Evolutionary conservation across 2,113 vertebrate genomes (phyloP).

Genomic region (Brienomyrus longianalis): DNA sequence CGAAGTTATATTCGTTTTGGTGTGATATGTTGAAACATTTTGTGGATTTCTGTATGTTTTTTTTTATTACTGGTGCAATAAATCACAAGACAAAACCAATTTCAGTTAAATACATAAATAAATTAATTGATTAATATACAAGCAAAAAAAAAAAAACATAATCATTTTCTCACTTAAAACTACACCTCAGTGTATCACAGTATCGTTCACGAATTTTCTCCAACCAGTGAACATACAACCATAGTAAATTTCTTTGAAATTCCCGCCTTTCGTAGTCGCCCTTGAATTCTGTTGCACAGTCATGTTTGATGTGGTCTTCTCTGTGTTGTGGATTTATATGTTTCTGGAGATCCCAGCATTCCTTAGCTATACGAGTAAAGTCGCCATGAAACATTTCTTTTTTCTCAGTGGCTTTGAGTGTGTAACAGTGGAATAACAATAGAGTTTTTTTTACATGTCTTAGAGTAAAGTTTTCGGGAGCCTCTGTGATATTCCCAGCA

Average conservation of each 20-base stretch:
- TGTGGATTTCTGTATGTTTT: neutral
- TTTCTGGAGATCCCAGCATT: neutral
- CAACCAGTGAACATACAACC: constrained; percentile 1
- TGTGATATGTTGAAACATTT: neutral
- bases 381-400: accelerated
- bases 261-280: neutral
- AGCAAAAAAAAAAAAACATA: neutral
- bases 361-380: accelerated
- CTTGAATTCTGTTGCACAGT: neutral
- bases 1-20: neutral
- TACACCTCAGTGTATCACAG: neutral
- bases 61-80: neutral
- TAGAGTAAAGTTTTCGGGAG: neutral
- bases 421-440: neutral
- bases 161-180: neutral
- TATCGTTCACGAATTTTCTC: neutral
- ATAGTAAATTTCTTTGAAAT: neutral
- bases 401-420: neutral
- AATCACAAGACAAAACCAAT: neutral
- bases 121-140: neutral
- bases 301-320: neutral
- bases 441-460: neutral
- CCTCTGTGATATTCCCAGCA: neutral
- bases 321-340: neutral
- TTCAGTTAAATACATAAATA: neutral